phyloP scores from a whole-genome alignment of 2,888 invertebrate species.

The Tenthredo mesomela region DNA sequence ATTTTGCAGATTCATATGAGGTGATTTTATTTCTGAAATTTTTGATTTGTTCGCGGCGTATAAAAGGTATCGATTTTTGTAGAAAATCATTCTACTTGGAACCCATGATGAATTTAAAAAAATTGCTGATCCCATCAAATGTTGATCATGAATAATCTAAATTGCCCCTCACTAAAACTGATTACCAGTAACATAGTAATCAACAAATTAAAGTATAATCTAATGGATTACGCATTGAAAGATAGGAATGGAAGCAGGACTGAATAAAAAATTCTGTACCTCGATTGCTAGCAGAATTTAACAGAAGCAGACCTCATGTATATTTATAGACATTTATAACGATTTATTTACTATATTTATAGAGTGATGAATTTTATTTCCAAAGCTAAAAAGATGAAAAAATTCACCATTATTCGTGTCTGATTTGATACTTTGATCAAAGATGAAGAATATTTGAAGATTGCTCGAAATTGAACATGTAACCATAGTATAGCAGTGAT shows the following conservation, averaged over 20 bases:
- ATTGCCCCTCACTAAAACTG: background rate
- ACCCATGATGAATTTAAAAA: background rate
- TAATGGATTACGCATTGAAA: background rate
- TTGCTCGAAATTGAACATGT: background rate
- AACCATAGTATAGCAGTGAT: conserved; percentile 54
- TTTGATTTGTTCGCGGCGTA: background rate
- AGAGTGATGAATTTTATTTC: background rate
- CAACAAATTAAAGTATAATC: conserved; percentile 12
- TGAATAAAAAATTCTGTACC: background rate
- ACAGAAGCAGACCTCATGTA: background rate
- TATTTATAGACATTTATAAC: too few species aligned
- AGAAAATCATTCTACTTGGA: background rate
- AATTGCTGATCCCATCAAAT: background rate
- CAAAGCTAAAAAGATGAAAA: background rate
- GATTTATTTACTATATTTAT: too few species aligned
- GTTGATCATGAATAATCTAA: background rate
- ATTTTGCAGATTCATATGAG: background rate
- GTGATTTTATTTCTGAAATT: background rate
- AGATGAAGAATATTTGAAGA: background rate
- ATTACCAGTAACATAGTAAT: background rate
- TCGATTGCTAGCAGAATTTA: background rate
- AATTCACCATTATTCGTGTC: background rate
- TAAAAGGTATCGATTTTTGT: background rate
- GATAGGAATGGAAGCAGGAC: background rate
- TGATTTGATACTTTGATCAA: background rate